These are phyloP conservation scores for Andrena camellia DNA, from an alignment of 2,888 invertebrate genomes.

Conservation along the genomic window DNA sequence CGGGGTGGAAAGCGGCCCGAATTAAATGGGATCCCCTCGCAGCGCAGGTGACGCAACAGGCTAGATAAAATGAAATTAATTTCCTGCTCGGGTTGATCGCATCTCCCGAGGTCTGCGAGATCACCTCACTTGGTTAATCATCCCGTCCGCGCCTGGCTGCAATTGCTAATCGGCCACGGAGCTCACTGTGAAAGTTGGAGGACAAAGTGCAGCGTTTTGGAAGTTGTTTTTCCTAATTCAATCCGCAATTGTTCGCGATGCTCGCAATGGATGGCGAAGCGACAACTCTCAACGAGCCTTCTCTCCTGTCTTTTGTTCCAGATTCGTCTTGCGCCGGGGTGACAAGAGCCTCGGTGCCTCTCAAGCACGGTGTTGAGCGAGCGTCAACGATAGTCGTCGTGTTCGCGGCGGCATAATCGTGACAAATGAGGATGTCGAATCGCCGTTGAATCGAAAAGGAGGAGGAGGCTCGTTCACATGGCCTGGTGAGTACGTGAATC, in stretches of 20 bases:
- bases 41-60: slow-evolving; percentile 62
- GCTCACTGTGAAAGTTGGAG: background rate
- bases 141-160: background rate
- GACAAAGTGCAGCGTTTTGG: too few relatives aligned
- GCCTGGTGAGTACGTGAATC: slow-evolving; percentile 62
- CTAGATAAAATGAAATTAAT: slow-evolving; percentile 55
- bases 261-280: background rate
- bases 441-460: slow-evolving; percentile 57
- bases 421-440: slow-evolving; percentile 68
- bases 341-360: background rate
- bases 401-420: slow-evolving; percentile 49
- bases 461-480: slow-evolving; percentile 63
- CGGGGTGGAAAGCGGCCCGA: slow-evolving; percentile 39
- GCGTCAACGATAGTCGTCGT: background rate
- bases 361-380: too few relatives aligned
- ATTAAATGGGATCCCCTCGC: slow-evolving; percentile 51
- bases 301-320: slow-evolving; percentile 20
- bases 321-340: slow-evolving; percentile 4
- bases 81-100: slow-evolving; percentile 47
- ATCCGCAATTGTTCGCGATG: background rate
- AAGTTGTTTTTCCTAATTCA: too few relatives aligned
- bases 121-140: background rate
- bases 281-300: background rate
- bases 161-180: background rate
- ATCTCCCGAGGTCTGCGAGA: background rate